phyloP scores from a whole-genome alignment of 64 coral and sea anemone species.

The Actinia equina region DNA sequence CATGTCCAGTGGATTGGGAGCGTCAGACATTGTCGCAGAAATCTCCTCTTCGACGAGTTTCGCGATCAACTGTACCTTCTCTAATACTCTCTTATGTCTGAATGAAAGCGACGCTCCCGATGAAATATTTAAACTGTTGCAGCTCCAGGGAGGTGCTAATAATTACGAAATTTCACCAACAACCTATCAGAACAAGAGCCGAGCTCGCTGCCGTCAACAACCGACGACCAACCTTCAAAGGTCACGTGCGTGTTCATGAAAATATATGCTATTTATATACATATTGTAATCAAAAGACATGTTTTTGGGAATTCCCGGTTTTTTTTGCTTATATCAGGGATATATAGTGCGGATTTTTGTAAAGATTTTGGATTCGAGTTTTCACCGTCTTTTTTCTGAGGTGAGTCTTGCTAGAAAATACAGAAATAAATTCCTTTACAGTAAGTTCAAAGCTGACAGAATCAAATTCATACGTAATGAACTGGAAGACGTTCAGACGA shows the following conservation, averaged over 20 bases:
- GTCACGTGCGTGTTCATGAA: neutral
- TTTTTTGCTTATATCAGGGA: neutral
- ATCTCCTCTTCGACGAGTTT: neutral
- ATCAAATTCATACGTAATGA: too few species aligned
- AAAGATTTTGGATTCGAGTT: too few species aligned
- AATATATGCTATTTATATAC: neutral
- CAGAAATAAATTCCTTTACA: too few species aligned
- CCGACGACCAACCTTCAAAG: neutral
- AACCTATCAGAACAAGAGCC: neutral
- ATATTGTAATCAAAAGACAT: neutral
- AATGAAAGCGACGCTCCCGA: neutral
- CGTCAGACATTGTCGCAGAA: neutral
- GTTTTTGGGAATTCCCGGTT: neutral
- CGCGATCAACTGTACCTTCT: neutral
- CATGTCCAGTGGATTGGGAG: neutral
- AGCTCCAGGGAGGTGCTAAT: neutral
- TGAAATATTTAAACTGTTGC: constrained; percentile 6
- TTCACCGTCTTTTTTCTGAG: too few species aligned
- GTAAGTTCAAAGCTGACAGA: too few species aligned
- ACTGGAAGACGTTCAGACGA: too few species aligned
- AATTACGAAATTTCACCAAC: neutral
- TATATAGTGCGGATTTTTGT: neutral
- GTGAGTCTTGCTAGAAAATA: too few species aligned
- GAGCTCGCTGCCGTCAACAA: neutral
- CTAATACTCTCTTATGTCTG: neutral